Conservation (phyloP, 2,797 vertebrate species). For the Myotis vivesi region DNA sequence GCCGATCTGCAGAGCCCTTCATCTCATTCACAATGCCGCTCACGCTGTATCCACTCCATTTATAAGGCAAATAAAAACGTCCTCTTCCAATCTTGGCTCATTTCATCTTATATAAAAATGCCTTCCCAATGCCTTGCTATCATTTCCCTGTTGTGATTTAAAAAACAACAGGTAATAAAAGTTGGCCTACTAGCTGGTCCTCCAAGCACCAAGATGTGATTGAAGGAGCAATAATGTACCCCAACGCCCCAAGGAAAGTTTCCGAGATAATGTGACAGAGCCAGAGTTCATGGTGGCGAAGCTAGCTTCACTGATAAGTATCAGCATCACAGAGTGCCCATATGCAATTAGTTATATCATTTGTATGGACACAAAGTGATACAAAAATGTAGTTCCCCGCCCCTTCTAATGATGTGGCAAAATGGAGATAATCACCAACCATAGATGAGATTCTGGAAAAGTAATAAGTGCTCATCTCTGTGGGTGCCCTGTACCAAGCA, state of each 20-base stretch:
- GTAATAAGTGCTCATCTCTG: neutral
- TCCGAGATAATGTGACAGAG: neutral
- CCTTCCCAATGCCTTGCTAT: neutral
- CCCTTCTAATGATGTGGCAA: neutral
- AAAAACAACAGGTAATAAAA: conserved; percentile 57
- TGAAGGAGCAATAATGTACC: conserved; percentile 39
- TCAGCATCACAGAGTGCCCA: neutral
- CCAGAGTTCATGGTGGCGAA: neutral
- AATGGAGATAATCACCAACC: neutral
- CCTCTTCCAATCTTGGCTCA: conserved; percentile 50
- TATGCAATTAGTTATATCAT: neutral
- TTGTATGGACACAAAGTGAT: neutral
- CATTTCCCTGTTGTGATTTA: conserved; percentile 50
- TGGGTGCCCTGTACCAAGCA: neutral
- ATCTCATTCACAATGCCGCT: neutral
- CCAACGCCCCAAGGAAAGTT: conserved; percentile 12
- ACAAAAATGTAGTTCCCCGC: neutral
- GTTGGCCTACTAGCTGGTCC: neutral
- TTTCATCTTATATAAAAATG: conserved; percentile 56
- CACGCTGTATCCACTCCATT: conserved; percentile 19
- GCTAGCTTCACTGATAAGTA: neutral
- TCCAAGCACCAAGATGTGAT: conserved; percentile 38
- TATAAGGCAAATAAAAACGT: conserved; percentile 61
- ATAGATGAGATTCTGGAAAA: neutral
- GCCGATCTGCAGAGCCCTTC: neutral